Conservation (phyloP, 2,888 invertebrate species). For the Neelides folsomi region DNA sequence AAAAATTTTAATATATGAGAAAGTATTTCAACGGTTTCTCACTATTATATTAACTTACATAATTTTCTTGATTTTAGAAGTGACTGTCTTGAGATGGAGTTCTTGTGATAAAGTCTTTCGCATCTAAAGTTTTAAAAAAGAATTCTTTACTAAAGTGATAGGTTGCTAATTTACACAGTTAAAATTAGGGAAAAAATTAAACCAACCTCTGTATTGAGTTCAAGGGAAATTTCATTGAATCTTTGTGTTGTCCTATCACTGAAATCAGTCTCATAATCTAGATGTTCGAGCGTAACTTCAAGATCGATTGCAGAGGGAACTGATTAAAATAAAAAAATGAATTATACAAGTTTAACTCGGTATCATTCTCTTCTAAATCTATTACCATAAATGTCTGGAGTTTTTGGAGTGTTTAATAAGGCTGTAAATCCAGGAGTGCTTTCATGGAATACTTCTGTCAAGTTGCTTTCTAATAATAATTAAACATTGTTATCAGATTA, state of each 20-base stretch:
- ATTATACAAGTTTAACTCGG: not conserved
- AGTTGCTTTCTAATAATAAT: too few species aligned
- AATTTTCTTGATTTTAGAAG: conserved; percentile 43
- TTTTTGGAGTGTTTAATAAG: too few species aligned
- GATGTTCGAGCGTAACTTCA: conserved; percentile 52
- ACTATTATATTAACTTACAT: conserved; percentile 41
- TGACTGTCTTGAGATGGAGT: conserved; percentile 13
- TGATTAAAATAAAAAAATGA: conserved; percentile 34
- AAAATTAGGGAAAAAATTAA: too few species aligned
- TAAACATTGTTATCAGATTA: too few species aligned
- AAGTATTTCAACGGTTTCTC: too few species aligned
- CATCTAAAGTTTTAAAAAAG: conserved; percentile 10
- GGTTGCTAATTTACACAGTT: too few species aligned
- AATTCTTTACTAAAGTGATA: not conserved
- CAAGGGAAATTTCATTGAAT: conserved; percentile 48
- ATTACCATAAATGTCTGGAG: too few species aligned
- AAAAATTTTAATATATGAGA: not conserved
- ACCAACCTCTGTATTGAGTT: conserved; percentile 47
- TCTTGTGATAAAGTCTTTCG: conserved; percentile 9
- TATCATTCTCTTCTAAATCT: too few species aligned
- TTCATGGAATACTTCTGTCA: too few species aligned
- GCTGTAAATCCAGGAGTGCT: too few species aligned
- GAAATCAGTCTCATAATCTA: conserved; percentile 48
- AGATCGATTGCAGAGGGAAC: conserved; percentile 59
- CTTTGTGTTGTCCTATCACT: conserved; percentile 48